These are phyloP conservation scores for Jaculus jaculus DNA, from an alignment of 2,113 vertebrate genomes.

Conservation along the genomic window DNA sequence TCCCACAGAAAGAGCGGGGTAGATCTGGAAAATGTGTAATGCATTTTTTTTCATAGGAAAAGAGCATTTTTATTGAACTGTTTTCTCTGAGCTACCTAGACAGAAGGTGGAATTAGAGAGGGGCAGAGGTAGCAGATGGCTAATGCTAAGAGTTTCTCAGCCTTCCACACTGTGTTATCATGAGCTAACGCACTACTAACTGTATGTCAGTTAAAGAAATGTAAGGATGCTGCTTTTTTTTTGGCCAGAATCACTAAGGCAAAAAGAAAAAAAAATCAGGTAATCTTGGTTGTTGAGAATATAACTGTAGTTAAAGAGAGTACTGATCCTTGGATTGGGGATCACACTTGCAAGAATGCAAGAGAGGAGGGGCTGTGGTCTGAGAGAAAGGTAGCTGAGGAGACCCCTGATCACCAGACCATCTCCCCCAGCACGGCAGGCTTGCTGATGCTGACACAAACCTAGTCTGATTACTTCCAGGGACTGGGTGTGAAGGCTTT, in stretches of 20 bases:
- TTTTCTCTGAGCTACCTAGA: conserved; percentile 60
- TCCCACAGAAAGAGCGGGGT: conserved; percentile 58
- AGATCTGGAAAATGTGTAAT: background rate
- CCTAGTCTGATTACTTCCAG: background rate
- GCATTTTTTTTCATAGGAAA: conserved; percentile 50
- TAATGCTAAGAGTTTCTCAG: conserved; percentile 75
- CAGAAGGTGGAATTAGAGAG: conserved; percentile 48
- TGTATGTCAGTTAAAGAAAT: conserved; percentile 79
- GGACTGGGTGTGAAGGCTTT: conserved; percentile 9
- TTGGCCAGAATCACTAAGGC: conserved; percentile 74
- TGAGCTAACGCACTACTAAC: conserved; percentile 82
- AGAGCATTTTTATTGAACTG: conserved; percentile 39
- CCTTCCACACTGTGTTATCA: conserved; percentile 75
- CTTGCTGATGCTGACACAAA: conserved; percentile 21
- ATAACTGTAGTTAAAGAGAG: conserved; percentile 50
- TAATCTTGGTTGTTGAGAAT: conserved; percentile 69
- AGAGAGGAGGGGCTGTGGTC: conserved; percentile 48
- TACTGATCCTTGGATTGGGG: conserved; percentile 48
- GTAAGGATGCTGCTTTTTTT: conserved; percentile 64
- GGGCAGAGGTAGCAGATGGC: conserved; percentile 84
- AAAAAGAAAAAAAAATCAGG: conserved; percentile 68
- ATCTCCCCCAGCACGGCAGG: conserved; percentile 71
- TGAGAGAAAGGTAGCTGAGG: conserved; percentile 74
- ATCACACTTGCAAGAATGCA: conserved; percentile 55
- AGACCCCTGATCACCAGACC: conserved; percentile 65